A percentile compares a stretch with the other conserved stretches of the same genome.
These are phyloP conservation scores for Octodon degus DNA, from an alignment of 2,113 vertebrate species.

Conservation along the genomic window DNA sequence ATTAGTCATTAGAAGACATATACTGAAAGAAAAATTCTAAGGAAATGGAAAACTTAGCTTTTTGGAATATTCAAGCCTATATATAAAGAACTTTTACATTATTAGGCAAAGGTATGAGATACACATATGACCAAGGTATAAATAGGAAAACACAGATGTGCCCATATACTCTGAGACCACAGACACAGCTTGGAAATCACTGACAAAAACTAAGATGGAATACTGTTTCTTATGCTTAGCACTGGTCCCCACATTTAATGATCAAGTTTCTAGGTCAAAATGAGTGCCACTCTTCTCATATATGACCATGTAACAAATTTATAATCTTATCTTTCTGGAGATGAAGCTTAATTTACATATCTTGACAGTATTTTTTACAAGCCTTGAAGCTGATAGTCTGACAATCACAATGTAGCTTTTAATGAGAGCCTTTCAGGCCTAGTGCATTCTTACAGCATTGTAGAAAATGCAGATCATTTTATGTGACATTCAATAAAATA, in stretches of 20 bases:
- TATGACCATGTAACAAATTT: conserved; percentile 30
- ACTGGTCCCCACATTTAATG: neutral
- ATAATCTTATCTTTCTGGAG: neutral
- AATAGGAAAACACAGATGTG: neutral
- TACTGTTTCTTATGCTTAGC: neutral
- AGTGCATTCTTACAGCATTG: neutral
- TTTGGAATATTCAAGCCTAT: neutral
- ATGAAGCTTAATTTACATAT: conserved; percentile 45
- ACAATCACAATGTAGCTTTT: conserved; percentile 18
- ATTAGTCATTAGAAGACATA: neutral
- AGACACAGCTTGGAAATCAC: neutral
- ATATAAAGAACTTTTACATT: neutral
- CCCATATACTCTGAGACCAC: neutral
- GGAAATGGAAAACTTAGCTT: neutral
- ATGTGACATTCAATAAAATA: neutral
- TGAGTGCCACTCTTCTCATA: neutral
- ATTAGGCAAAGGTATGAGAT: neutral
- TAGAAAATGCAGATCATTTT: conserved; percentile 33
- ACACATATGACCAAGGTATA: neutral
- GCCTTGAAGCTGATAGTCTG: neutral
- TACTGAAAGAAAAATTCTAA: neutral
- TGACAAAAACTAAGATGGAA: neutral
- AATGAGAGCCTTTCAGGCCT: conserved; percentile 39
- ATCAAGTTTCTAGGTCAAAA: neutral
- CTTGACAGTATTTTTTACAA: neutral